Evolutionary conservation across 2,113 vertebrate genomes (phyloP).

Genomic region (Suncus etruscus): DNA sequence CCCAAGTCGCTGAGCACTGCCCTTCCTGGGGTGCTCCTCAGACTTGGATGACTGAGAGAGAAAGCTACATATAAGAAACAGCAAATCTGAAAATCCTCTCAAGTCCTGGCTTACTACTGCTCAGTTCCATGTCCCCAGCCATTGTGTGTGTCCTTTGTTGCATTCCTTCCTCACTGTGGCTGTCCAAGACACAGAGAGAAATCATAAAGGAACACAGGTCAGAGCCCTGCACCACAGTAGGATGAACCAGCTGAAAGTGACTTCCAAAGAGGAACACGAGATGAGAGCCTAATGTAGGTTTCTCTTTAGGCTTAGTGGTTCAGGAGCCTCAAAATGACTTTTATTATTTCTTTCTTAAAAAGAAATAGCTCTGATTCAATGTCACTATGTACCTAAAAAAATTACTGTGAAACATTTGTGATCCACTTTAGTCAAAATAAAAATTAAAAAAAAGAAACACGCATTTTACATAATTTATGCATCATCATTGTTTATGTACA

Average conservation of each 20-base stretch:
- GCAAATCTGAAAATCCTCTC: neutral
- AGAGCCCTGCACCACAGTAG: neutral
- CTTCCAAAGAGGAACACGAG: neutral
- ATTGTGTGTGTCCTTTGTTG: neutral
- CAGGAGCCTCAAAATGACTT: too few relatives aligned
- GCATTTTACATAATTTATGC: neutral
- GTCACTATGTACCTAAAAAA: too few relatives aligned
- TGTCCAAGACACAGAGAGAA: neutral
- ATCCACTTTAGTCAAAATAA: too few relatives aligned
- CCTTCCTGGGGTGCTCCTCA: neutral
- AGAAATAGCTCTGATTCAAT: neutral
- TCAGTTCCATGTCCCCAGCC: neutral
- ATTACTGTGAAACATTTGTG: too few relatives aligned
- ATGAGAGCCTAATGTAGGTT: neutral
- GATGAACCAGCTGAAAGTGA: neutral
- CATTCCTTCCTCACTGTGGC: neutral
- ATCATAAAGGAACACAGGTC: neutral
- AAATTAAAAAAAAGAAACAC: too few relatives aligned
- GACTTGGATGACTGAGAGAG: neutral
- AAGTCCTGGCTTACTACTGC: neutral
- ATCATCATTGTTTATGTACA: neutral
- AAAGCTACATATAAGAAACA: neutral
- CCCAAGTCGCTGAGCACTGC: neutral
- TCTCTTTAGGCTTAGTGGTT: neutral
- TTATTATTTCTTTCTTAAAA: too few relatives aligned